Base-by-base conservation (phyloP, 2,888 invertebrate genomes). In the Sialis fuliginosa region DNA sequence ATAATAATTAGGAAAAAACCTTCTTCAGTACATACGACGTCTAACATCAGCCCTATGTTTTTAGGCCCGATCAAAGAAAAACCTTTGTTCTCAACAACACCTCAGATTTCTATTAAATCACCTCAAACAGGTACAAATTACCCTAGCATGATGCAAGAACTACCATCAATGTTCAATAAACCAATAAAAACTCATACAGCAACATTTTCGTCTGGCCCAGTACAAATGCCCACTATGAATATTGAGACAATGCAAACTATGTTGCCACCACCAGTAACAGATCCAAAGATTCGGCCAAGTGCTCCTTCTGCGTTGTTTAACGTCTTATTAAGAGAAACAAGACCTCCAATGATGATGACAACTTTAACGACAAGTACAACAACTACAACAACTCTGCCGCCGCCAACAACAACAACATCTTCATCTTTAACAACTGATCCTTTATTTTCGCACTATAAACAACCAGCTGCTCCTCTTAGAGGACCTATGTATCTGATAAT, bases 401-500 rank as follows among this genome's bases (percentile, higher is more conserved):
- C 64, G 52, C 68, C 69, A 5, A 69, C 70, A 44, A 69, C 72
- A 0, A 67, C 71, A 41, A 67, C 70, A 1, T 64, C 66, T 1
- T 57, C 67, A 9, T 70, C 74, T 51, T 62, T 75, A 49, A 73
- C 75, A 13, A 74, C 75, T 0, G 76, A 79, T 58, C 68, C 75
- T 0, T 60, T 77, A 9, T 77, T 77, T 58, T 72, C 73, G 41
- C 71, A 77, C 51, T 75, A 76, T 55, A 75, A 75, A 55, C 71
- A 75, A 52, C 74, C 79, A 0, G 64, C 68, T 2, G 70, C 75
- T 46, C 78, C 82, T 0, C 64, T 75, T 1, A 59, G 66, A 47
- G 74, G 75, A 0, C 78, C 79, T 1, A 69, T 81, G 73, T 85
- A 85, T 57, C 67, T 86, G 30, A 86, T 87, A 32, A 86, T 86